Percentiles rank a stretch among this genome's conserved stretches.
Conservation (phyloP, 2,113 vertebrate genomes). For the Galeopterus variegatus region DNA sequence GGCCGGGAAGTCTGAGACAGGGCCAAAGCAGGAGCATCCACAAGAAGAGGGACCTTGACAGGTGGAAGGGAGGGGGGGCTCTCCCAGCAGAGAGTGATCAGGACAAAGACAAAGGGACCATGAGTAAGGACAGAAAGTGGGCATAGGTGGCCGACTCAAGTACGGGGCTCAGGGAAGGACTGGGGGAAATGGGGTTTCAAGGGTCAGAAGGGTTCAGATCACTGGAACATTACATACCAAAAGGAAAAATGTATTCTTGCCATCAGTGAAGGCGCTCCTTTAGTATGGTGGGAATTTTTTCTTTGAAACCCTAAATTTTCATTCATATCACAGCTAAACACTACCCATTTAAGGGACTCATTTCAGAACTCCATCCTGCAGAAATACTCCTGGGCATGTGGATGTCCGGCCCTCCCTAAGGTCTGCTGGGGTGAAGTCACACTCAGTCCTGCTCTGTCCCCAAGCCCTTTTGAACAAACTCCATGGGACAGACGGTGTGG, state of each 20-base stretch:
- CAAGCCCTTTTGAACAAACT: neutral
- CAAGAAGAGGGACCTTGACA: neutral
- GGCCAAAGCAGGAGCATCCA: neutral
- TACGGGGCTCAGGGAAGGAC: too few relatives aligned
- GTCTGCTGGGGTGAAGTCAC: neutral
- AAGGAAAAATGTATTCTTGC: neutral
- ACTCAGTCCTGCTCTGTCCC: neutral
- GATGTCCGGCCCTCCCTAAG: neutral
- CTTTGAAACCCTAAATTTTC: neutral
- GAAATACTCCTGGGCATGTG: neutral
- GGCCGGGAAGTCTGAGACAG: rapidly evolving
- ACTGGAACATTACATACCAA: neutral
- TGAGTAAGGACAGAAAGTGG: neutral
- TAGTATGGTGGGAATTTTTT: neutral
- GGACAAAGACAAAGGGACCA: neutral
- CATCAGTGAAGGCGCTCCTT: neutral
- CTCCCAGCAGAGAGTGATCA: neutral
- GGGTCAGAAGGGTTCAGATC: too few relatives aligned
- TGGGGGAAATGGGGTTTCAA: neutral
- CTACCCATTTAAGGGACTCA: neutral
- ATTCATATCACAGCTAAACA: neutral
- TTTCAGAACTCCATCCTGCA: neutral
- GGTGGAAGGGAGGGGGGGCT: neutral
- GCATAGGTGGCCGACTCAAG: too few relatives aligned
- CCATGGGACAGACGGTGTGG: neutral